Evolutionary conservation across 2,113 vertebrate species (phyloP).

Genomic region (Tupaia chinensis): DNA sequence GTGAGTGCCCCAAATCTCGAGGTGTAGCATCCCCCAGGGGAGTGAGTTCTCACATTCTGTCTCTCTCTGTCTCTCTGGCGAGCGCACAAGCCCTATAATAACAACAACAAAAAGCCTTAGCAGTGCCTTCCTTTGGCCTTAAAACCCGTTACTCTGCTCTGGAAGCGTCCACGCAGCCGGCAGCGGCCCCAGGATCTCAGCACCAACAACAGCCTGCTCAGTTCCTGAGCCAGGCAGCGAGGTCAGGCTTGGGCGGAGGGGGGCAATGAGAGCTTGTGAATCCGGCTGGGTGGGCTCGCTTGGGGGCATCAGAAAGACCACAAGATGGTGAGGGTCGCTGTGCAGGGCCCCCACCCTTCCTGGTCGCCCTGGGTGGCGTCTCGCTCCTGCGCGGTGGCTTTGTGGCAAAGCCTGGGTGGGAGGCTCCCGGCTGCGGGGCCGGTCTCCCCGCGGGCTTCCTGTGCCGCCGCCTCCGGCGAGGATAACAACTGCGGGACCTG

Average conservation of each 20-base stretch:
- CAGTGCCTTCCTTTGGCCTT: not conserved
- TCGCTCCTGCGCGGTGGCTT: not conserved
- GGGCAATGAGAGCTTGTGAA: not conserved
- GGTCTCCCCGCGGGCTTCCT: not conserved
- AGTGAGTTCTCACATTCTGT: no score
- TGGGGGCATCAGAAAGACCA: not conserved
- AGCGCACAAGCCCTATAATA: no score
- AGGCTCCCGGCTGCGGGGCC: not conserved
- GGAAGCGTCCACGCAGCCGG: not conserved
- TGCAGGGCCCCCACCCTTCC: no score
- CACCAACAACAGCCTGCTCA: not conserved
- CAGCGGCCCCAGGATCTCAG: not conserved
- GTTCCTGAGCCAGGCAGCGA: not conserved
- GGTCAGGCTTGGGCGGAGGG: not conserved
- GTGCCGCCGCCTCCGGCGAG: not conserved
- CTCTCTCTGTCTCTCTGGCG: no score
- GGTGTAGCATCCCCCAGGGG: no score
- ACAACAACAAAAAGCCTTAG: not conserved
- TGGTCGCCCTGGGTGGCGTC: not conserved
- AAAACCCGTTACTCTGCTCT: not conserved
- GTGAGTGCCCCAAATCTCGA: no score
- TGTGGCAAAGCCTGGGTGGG: rapidly evolving
- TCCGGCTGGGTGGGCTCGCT: not conserved
- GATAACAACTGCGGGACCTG: not conserved
- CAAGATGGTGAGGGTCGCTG: not conserved